Evolutionary conservation across 1,140 invertebrate species (phyloP).

Genomic region (Zaprionus ornatus): DNA sequence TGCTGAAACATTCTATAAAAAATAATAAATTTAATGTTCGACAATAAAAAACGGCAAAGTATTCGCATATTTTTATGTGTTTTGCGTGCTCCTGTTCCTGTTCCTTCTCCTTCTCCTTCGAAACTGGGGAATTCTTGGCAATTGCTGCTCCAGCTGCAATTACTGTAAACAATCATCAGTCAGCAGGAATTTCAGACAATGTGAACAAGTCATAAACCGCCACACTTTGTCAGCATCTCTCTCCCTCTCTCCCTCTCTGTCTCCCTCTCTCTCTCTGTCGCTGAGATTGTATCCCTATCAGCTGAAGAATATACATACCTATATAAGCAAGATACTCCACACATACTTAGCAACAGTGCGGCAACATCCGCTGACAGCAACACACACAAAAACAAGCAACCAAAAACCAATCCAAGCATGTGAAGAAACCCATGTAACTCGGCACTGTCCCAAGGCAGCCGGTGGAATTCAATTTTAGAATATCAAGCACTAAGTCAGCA

Average conservation of each 20-base stretch:
- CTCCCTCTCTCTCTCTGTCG: background rate
- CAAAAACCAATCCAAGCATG: background rate
- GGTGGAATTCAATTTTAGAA: constrained; percentile 39
- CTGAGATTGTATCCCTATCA: constrained; percentile 15
- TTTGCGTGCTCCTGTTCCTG: constrained; percentile 78
- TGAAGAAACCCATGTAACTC: background rate
- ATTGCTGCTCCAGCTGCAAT: constrained; percentile 75
- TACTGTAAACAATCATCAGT: constrained; percentile 76
- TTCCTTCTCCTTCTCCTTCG: constrained; percentile 3
- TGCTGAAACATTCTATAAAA: constrained; percentile 81
- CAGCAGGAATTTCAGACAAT: constrained; percentile 48
- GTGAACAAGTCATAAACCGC: constrained; percentile 56
- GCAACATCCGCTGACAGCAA: constrained; percentile 2
- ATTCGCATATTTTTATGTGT: constrained; percentile 78
- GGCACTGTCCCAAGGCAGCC: constrained; percentile 4
- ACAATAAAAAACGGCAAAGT: constrained; percentile 64
- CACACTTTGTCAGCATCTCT: constrained; percentile 2
- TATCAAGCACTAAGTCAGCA: constrained; percentile 47
- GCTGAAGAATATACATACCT: background rate
- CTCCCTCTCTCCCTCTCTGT: too few species aligned
- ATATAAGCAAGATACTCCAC: background rate
- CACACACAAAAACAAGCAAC: background rate
- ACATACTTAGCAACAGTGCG: background rate
- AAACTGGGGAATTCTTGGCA: constrained; percentile 47
- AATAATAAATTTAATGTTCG: constrained; percentile 81